Base-by-base conservation (phyloP, 2,113 vertebrate genomes). In the Platycercus adscitus region DNA sequence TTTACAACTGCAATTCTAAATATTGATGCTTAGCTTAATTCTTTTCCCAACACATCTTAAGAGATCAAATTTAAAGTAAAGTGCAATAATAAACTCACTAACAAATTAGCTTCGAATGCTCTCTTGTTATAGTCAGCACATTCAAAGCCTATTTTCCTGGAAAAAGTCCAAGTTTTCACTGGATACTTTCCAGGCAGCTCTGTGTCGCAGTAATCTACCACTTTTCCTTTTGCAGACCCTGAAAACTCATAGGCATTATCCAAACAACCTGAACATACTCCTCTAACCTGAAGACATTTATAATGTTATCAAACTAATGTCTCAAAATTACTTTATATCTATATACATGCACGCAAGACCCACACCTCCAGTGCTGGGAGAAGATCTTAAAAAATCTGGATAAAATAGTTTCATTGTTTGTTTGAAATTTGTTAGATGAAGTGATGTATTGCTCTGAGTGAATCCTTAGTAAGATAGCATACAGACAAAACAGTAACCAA, bases 81-180 rank as follows among this genome's bases (percentile, higher is more conserved):
- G 96, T 78, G 80, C 85, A 58, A 58, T 91, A 95, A 95, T 75
- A 96, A 97, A 88, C 69, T 39, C 78, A 91, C 73, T 87, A 94
- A 94, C 76, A 91, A 97, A 97, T 95, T 95, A 91, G 37, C 70
- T 92, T 96, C 8, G 43, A 95, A 97, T 91, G 76, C 61, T 94
- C 83, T 93, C 95, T 94, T 87, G 75, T 93, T 95, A 84, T 61
- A 96, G 80, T 95, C 95, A 96, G 93, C 89, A 94, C 84, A 96
- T 88, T 94, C 81, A 95, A 89, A 95, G 63, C 47, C 80, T 78
- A 35, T 80, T 95, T 84, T 95, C 85, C 92, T 93, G 95, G 95
- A 97, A 91, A 95, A 69, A 9, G 33, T 81, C 92, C 81, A 91
- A 58, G 33, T 86, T 95, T 97, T 93, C 95, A 80, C 53, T 97